phyloP scores from a whole-genome alignment of 2,113 vertebrate species.

The Boulengeromyrus knoepffleri region DNA sequence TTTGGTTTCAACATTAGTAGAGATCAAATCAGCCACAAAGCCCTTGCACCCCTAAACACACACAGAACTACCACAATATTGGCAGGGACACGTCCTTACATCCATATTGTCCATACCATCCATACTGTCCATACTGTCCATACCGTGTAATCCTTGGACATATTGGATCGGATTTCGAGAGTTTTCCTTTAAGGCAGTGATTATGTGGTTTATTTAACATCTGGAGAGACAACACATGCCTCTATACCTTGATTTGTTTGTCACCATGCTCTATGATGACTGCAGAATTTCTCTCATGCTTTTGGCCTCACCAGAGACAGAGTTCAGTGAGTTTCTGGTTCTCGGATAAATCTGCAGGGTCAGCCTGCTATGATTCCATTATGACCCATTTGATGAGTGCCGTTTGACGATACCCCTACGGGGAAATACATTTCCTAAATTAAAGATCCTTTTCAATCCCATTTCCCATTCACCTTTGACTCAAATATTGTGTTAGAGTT shows the following conservation, averaged over 20 bases:
- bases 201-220: neutral
- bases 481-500: neutral
- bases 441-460: neutral
- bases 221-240: neutral
- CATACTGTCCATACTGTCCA: neutral
- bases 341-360: neutral
- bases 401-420: neutral
- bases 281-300: neutral
- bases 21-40: neutral
- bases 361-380: neutral
- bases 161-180: neutral
- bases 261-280: neutral
- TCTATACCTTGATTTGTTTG: neutral
- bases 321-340: neutral
- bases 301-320: too few species aligned
- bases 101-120: neutral
- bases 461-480: neutral
- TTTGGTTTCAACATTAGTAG: neutral
- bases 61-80: neutral
- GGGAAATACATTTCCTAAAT: neutral
- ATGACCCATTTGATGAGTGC: neutral
- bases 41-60: neutral
- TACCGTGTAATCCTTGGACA: neutral
- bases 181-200: neutral
- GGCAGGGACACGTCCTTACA: neutral